Base-by-base conservation (phyloP, 2,888 invertebrate species). In the Electrophaes corylata region DNA sequence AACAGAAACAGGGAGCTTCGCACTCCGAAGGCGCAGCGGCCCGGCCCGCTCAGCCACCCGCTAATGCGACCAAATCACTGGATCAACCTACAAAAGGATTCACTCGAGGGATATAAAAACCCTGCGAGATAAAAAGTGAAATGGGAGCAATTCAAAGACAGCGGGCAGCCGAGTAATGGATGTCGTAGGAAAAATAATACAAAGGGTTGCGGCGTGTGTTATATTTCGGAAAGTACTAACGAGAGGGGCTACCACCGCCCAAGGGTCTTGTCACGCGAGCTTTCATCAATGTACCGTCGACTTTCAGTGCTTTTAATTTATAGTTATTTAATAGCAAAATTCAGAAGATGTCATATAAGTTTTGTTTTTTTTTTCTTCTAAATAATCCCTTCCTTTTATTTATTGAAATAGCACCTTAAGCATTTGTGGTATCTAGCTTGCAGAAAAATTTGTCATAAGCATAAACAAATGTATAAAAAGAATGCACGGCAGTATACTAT, bases 211-310 rank as follows among this genome's bases (percentile, higher is more conserved):
- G 76, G 72, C 76, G 76, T 83, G 81, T 78, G 84, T 86, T 80
- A 81, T 83, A 84, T 86, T 86, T 81, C 73, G 76, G 76, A 83
- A 88, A 88, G 79, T 88, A 87, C 84, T 88, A 88, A 88, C 86
- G 83, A 84, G 83, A 79, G 81, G 84, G 82, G 79, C 72, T 76
- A 72, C 71, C 67, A 73, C 63, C 69, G 73, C 56, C 63, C 61
- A 59, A 69, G 73, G 77, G 68, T 73, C 75, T 74, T 81, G 83
- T 79, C 84, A 85, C 80, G 82, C 79, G 75, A 84, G 76, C 80
- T 81, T 83, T 78, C 77, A 79, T 82, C 80, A 79, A 78, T 78
- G 78, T 78, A 76, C 76, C 80, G 79, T 80, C 75, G 76, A 72
- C 84, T 83, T 83, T 83, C 82, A 82, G 74, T 70, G 72, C 75